phyloP scores from a whole-genome alignment of 2,888 invertebrate species.

The Julus scandinavius region DNA sequence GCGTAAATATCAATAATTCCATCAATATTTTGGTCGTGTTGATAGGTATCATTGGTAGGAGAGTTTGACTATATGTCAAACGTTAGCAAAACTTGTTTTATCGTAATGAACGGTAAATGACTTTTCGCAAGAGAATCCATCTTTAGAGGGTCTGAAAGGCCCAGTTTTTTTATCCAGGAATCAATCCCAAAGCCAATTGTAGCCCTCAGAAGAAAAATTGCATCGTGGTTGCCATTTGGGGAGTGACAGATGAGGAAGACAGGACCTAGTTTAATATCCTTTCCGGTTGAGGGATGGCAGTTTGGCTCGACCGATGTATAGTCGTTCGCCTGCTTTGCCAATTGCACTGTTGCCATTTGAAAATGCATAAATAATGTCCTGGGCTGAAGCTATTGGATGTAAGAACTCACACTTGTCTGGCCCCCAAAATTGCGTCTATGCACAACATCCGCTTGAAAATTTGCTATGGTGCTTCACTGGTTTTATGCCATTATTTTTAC shows the following conservation, averaged over 20 bases:
- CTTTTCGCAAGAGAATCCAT: neutral
- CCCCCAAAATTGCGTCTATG: no score
- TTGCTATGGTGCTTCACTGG: no score
- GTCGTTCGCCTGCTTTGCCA: no score
- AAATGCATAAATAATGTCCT: neutral
- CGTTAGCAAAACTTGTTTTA: no score
- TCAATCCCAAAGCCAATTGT: neutral
- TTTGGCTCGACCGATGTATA: neutral
- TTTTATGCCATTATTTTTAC: no score
- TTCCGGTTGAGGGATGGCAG: neutral
- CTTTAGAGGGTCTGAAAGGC: neutral
- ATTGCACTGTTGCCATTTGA: neutral
- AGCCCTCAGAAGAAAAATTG: neutral
- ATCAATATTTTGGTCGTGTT: no score
- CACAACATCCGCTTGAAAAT: no score
- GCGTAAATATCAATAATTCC: no score
- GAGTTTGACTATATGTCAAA: no score
- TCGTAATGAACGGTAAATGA: neutral
- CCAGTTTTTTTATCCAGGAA: neutral
- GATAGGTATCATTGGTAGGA: no score
- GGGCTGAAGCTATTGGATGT: no score
- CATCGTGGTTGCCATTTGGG: neutral
- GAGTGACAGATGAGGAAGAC: slow-evolving; percentile 25
- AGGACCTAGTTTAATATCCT: neutral
- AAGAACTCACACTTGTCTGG: no score